Evolutionary conservation across 2,797 vertebrate species (phyloP).

Genomic region (Streptopelia turtur): DNA sequence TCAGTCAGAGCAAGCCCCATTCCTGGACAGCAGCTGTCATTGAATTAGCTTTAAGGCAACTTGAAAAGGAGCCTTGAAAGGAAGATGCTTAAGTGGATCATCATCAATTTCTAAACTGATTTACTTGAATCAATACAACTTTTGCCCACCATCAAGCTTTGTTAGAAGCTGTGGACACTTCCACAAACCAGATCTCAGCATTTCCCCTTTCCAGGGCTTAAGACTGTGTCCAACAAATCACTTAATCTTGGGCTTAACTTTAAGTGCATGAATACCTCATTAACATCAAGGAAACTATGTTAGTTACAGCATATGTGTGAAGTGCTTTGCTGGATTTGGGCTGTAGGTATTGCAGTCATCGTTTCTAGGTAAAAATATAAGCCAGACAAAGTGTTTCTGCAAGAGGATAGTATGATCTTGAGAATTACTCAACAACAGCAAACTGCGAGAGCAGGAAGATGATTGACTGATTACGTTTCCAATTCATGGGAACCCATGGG

Average conservation of each 20-base stretch:
- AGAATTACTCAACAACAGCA: slow-evolving; percentile 18
- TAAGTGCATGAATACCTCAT: slow-evolving; percentile 43
- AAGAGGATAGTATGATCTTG: background rate
- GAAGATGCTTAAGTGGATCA: background rate
- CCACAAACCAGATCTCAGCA: background rate
- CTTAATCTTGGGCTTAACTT: slow-evolving; percentile 34
- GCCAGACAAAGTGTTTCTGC: background rate
- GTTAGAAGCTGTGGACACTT: background rate
- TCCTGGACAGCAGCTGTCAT: background rate
- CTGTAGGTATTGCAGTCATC: background rate
- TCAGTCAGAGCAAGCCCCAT: background rate
- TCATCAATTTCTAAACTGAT: slow-evolving; percentile 34
- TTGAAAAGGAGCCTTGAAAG: background rate
- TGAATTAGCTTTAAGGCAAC: background rate
- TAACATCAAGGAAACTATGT: background rate
- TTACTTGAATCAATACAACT: slow-evolving; percentile 2
- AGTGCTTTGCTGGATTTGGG: slow-evolving; percentile 16
- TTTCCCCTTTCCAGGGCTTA: background rate
- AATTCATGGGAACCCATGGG: slow-evolving; percentile 42
- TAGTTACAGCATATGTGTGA: background rate
- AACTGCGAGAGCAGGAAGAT: slow-evolving; percentile 14
- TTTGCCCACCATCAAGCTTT: background rate
- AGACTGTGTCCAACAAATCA: slow-evolving; percentile 31
- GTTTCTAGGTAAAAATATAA: slow-evolving; percentile 6
- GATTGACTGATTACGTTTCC: slow-evolving; percentile 57